Evolutionary conservation across 2,888 invertebrate genomes (phyloP).

Genomic region (Ennomos erosarius): DNA sequence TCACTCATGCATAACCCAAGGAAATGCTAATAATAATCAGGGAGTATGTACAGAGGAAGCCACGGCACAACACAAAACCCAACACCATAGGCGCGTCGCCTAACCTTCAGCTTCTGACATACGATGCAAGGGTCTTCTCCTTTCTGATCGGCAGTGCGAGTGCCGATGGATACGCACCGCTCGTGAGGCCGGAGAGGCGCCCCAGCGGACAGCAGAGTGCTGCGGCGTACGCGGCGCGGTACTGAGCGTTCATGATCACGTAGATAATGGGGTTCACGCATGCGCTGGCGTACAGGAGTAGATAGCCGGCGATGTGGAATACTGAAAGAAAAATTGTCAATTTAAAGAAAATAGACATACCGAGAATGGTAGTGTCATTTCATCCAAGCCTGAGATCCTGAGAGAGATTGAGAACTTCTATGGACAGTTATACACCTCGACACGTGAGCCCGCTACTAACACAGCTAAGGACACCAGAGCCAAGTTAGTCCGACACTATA

Average conservation of each 20-base stretch:
- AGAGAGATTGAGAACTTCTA: too few relatives aligned
- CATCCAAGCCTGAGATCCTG: too few relatives aligned
- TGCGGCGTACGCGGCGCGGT: slow-evolving; percentile 94
- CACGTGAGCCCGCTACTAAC: too few relatives aligned
- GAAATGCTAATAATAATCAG: neutral
- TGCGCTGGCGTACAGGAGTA: slow-evolving; percentile 94
- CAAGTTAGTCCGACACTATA: too few relatives aligned
- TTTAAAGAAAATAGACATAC: neutral
- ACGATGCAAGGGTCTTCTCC: slow-evolving; percentile 72
- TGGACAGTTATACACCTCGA: too few relatives aligned
- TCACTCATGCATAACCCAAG: too few relatives aligned
- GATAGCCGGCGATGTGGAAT: slow-evolving; percentile 92
- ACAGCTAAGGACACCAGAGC: too few relatives aligned
- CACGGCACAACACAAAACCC: slow-evolving; percentile 36
- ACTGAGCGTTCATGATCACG: slow-evolving; percentile 97
- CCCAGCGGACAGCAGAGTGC: slow-evolving; percentile 89
- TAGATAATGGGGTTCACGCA: slow-evolving; percentile 97
- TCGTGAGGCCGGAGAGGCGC: slow-evolving; percentile 84
- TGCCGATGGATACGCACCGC: slow-evolving; percentile 85
- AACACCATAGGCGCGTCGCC: slow-evolving; percentile 43
- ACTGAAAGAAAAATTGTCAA: slow-evolving; percentile 77
- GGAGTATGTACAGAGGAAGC: slow-evolving; percentile 15
- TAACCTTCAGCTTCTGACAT: slow-evolving; percentile 78
- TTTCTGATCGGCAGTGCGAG: slow-evolving; percentile 62
- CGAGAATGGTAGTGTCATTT: too few relatives aligned